Base-by-base conservation (phyloP, 2,888 invertebrate species). In the Chouioia cunea region DNA sequence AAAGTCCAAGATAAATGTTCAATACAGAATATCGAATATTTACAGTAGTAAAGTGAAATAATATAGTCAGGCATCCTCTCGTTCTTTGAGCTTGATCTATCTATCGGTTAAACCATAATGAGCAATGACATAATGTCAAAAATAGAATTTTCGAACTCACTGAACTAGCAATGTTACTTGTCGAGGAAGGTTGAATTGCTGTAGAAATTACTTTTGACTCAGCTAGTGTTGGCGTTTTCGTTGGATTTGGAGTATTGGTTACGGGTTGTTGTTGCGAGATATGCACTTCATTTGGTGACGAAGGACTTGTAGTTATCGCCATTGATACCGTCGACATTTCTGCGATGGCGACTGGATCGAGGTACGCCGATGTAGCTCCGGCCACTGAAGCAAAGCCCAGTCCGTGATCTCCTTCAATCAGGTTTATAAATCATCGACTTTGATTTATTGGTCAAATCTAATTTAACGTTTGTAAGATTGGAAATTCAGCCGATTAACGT, bases 351-450 rank as follows among this genome's bases (percentile, higher is more conserved):
- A 73, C n/a, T n/a, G 73, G 73, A 67, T 73, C 70, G 50, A 73
- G 63, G 59, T 70, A 64, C 20, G 60, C 59, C 44, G 74, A 57
- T n/a, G 63, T 56, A 6, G 20, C 69, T 10, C 74, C 76, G 16
- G 56, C 70, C 47, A 75, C 43, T 76, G 72, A 69, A 68, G 65
- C 18, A 64, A 71, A 63, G 65, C 68, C 79, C 4, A 78, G 73
- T 1, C 74, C 77, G n/a, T 77, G 79, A 62, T 79, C 77, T n/a
- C 78, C 81, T 81, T 64, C 59, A 64, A 64, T 18, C 36, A 63
- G 59, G 58, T n/a, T n/a, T 43, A 64, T 67, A 44, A 71, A 64
- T 58, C 52, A 16, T 50, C 46, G n/a, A 2, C 36, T 58, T 18
- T 60, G 48, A 60, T 60, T 60, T 60, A 65, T 57, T 10, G 43